Base-by-base conservation (phyloP, 2,888 invertebrate genomes). In the Pseudococcus viburni region DNA sequence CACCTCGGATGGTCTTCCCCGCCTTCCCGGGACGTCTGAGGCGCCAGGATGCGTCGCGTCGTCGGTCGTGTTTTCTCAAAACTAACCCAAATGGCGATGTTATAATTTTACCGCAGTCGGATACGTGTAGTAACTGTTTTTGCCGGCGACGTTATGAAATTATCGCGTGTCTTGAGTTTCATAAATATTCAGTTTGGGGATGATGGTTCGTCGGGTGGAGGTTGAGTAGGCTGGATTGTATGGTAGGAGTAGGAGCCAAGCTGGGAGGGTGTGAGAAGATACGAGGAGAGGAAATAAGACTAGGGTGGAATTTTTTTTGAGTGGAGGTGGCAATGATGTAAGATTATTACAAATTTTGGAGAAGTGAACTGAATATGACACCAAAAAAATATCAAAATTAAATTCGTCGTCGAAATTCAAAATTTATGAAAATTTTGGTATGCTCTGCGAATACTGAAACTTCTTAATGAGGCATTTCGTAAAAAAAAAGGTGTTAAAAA, bases 131-230 rank as follows among this genome's bases (percentile, higher is more conserved):
- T 6, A 0, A 33, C 33, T 12, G 73, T 73, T 73, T 73, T 73
- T 73, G 73, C 15, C 33, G 73, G 17, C 17, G 33, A 73, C 39
- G 33, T 73, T 73, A 73, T 73, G 73, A 73, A 73, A 73, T 73
- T 73, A 73, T 73, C 33, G 73, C 73, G 17, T 17, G 73, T 15
- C 12, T 39, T 33, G 73, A 33, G 33, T 73, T 73, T 73, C 73
- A 73, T 73, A 73, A 73, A 73, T 73, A 73, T 73, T 73, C 73
- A 73, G 17, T 33, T 73, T 33, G 7, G 7, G 12, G 1, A 22
- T 1, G 22, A 64, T 64, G 22, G 2, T 19, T 22, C 8, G 1
- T 59, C n/a, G 59, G n/a, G 1, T 42, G 5, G 51, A n/a, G 0
- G n/a, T 59, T 59, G 59, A 59, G n/a, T n/a, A 59, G 26, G 26